These are phyloP conservation scores for Paraescarpia echinospica DNA, from an alignment of 1,140 invertebrate genomes.

Conservation along the genomic window DNA sequence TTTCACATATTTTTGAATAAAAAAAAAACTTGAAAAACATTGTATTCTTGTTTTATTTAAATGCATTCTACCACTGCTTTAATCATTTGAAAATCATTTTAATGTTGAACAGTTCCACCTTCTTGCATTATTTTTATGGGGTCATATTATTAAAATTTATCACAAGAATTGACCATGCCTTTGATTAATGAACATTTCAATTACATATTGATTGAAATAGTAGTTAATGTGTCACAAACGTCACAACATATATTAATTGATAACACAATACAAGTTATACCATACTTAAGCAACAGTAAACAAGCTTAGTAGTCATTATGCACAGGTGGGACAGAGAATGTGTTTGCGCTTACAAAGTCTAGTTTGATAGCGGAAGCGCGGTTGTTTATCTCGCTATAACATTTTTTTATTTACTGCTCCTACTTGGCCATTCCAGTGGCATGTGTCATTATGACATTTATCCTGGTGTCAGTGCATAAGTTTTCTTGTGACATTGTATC, in stretches of 20 bases:
- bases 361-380: background rate
- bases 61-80: background rate
- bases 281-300: background rate
- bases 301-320: background rate
- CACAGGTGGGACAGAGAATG: background rate
- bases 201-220: background rate
- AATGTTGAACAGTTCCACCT: background rate
- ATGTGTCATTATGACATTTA: background rate
- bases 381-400: background rate
- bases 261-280: background rate
- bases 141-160: background rate
- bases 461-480: no score
- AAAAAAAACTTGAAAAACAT: background rate
- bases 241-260: background rate
- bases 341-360: background rate
- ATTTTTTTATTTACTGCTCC: background rate
- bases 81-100: background rate
- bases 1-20: background rate
- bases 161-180: background rate
- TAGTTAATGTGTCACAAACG: background rate
- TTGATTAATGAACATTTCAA: background rate
- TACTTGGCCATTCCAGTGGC: background rate
- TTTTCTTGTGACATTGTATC: background rate
- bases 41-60: background rate
- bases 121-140: background rate